Evolutionary conservation across 2,888 invertebrate species (phyloP).

Genomic region (Caenorhabditis uteleia): DNA sequence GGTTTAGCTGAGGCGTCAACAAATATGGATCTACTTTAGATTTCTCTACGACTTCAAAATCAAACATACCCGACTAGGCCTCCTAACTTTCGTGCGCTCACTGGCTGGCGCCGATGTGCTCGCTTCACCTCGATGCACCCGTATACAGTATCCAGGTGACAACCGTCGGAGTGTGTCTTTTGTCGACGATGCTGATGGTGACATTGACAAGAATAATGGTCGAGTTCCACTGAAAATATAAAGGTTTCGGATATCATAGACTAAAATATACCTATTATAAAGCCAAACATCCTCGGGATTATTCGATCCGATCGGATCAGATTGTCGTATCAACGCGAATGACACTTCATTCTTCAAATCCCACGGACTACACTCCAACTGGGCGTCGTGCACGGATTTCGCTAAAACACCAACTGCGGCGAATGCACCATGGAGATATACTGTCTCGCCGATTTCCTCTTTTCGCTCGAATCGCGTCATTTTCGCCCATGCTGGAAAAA

Average conservation of each 20-base stretch:
- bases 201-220: constrained; percentile 62
- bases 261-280: constrained; percentile 62
- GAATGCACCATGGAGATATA: constrained; percentile 61
- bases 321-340: constrained; percentile 64
- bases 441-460: constrained; percentile 64
- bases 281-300: constrained; percentile 67
- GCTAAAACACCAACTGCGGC: constrained; percentile 53
- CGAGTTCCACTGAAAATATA: constrained; percentile 60
- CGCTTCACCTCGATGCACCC: constrained; percentile 59
- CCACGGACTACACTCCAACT: constrained; percentile 62
- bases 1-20: background rate
- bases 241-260: background rate
- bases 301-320: constrained; percentile 57
- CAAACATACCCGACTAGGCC: constrained; percentile 33
- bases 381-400: constrained; percentile 63
- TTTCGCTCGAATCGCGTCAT: constrained; percentile 65
- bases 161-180: constrained; percentile 63
- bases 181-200: constrained; percentile 48
- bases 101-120: constrained; percentile 33
- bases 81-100: constrained; percentile 32
- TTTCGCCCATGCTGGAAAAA: constrained; percentile 64
- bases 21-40: background rate
- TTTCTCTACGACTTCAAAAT: constrained; percentile 1
- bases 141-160: constrained; percentile 68
- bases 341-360: constrained; percentile 62